These are phyloP conservation scores for Macrobrachium nipponense DNA, from an alignment of 1,140 invertebrate species.

Conservation along the genomic window DNA sequence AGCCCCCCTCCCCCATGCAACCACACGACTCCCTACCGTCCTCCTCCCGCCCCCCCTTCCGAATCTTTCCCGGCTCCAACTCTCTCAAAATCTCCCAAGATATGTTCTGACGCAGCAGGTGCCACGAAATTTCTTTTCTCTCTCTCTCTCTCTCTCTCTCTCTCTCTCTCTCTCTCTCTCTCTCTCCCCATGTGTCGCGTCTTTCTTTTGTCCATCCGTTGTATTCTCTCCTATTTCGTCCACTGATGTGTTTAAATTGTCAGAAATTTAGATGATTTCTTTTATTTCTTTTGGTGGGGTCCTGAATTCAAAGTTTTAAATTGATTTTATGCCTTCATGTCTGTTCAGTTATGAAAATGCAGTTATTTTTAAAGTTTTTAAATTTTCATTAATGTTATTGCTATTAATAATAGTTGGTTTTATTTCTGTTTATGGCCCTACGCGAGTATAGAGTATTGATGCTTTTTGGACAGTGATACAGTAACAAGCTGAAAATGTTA, in stretches of 20 bases:
- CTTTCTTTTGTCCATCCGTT: background rate
- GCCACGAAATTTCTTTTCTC: background rate
- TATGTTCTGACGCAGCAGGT: background rate
- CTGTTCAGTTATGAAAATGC: background rate
- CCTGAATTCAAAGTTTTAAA: background rate
- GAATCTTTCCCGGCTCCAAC: constrained; percentile 1
- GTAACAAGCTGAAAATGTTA: too few species aligned
- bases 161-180: background rate
- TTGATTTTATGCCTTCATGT: background rate
- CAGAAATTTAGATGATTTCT: background rate
- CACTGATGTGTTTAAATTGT: background rate
- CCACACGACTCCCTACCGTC: too few species aligned
- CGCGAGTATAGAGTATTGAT: too few species aligned
- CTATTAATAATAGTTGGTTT: background rate
- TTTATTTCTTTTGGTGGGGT: background rate
- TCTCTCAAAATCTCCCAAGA: constrained; percentile 8
- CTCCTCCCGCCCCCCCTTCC: background rate
- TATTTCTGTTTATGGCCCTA: background rate
- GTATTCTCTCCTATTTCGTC: background rate
- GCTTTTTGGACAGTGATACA: too few species aligned
- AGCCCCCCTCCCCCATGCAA: too few species aligned
- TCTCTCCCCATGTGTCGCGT: background rate
- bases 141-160: background rate
- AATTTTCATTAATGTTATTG: too few species aligned
- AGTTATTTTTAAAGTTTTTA: too few species aligned